Base-by-base conservation (phyloP, 2,113 vertebrate genomes). In the Pampusana beccarii region DNA sequence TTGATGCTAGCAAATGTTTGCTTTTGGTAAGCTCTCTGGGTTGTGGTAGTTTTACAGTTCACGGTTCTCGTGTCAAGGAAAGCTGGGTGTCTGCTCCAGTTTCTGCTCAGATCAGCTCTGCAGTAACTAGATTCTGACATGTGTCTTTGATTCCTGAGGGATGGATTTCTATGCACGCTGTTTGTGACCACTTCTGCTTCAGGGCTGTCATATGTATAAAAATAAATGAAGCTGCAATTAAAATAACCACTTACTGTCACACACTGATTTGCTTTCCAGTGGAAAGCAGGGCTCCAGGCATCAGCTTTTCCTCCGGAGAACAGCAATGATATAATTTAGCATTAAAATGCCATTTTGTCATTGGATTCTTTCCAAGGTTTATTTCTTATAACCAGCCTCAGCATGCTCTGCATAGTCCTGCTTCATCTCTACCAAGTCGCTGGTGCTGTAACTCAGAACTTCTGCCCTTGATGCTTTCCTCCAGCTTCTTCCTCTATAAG, bases 141-240 rank as follows among this genome's bases (percentile, higher is more conserved):
- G 19, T 56, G 60, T 42, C 64, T 91, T 79, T 81, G 51, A 46
- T 69, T 83, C 80, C 86, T 26, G 64, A 88, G 69, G 51, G 80
- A 48, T 70, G 91, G 28, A 25, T 86, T 95, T 93, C 56, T 42
- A 25, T 1, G 3, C 17, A 13, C 20, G 16, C 21, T 77, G 4
- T 82, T 84, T 92, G 82, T 25, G 21, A 61, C 79, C 40, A 33
- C 34, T 93, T 88, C 70, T 93, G 57, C 44, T 93, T 87, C 29
- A 80, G 50, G 48, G 24, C 48, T 69, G 33, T 31, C 4, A 5
- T 61, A 61, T 3, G 4, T 31, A 65, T n/a, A 60, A 92, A 94
- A 93, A 73, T 77, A 88, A 90, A 82, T 83, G 54, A 62, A 91
- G 40, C 54, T 91, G 46, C 74, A 90, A 72, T 94, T 95, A 88